Conservation (phyloP, 1,140 invertebrate genomes). For the Drosophila chauvacae region DNA sequence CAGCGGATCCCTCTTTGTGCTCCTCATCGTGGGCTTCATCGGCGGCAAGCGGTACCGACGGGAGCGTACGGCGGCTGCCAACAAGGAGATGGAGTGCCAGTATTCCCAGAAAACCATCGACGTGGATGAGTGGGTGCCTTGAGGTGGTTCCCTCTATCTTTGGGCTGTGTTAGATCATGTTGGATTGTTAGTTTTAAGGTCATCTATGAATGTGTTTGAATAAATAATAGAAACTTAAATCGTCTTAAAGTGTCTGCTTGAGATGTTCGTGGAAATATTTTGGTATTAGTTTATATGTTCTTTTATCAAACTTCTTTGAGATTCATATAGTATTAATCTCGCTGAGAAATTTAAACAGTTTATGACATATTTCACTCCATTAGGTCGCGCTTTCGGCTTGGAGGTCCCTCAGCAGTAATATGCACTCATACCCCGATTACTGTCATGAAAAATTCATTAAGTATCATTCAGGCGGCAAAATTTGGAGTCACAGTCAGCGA, state of each 20-base stretch:
- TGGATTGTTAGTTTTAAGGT: constrained; percentile 47
- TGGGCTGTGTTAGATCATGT: constrained; percentile 60
- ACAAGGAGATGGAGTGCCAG: constrained; percentile 59
- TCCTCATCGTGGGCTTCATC: constrained; percentile 53
- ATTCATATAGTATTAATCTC: not conserved
- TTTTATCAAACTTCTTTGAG: not conserved
- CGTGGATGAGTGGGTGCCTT: constrained; percentile 62
- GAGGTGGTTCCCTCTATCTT: not conserved
- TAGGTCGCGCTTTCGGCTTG: constrained; percentile 8
- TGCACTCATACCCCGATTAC: constrained; percentile 61
- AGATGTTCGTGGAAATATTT: not conserved
- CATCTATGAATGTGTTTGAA: constrained; percentile 17
- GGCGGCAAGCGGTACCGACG: constrained; percentile 22
- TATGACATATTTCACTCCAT: constrained; percentile 22
- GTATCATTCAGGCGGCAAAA: constrained; percentile 17
- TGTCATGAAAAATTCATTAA: constrained; percentile 63
- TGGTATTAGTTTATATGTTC: not conserved
- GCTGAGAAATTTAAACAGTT: constrained; percentile 34
- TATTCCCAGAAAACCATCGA: constrained; percentile 64
- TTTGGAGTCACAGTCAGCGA: constrained; percentile 5
- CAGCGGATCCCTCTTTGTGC: constrained; percentile 44
- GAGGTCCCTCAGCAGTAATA: constrained; percentile 52
- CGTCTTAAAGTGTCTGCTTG: not conserved
- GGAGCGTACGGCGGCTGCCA: constrained; percentile 4
- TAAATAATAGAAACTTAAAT: constrained; percentile 37